Evolutionary conservation across 2,888 invertebrate species (phyloP).

Genomic region (Synergus gifuensis): DNA sequence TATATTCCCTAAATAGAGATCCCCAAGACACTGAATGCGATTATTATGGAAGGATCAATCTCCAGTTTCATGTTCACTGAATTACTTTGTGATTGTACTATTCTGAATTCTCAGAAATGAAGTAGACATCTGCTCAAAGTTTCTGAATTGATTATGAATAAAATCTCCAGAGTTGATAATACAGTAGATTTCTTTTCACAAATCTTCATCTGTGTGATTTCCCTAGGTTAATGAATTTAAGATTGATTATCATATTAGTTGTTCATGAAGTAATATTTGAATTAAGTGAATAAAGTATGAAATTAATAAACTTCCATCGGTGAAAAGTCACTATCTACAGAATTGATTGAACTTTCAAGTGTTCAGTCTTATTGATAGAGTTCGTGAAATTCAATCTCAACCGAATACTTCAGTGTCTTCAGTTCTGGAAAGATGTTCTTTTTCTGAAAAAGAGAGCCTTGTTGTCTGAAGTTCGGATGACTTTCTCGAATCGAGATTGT

Average conservation of each 20-base stretch:
- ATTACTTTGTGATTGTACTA: not conserved
- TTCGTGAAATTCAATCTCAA: not conserved
- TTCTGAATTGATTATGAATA: too few species aligned
- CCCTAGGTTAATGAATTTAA: not conserved
- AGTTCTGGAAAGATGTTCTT: not conserved
- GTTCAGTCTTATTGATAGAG: conserved; percentile 10
- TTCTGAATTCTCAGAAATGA: not conserved
- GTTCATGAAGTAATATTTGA: not conserved
- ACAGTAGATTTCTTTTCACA: not conserved
- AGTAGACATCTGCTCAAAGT: too few species aligned
- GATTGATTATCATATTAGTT: not conserved
- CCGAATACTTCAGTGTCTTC: not conserved
- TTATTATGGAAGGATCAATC: not conserved
- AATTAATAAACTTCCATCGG: not conserved
- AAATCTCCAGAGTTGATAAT: too few species aligned
- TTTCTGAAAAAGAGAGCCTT: not conserved
- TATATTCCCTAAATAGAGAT: not conserved
- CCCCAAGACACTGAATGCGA: not conserved
- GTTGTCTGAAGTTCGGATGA: not conserved
- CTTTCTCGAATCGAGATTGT: not conserved
- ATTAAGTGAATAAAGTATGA: not conserved
- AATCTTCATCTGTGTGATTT: not conserved
- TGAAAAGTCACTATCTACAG: not conserved
- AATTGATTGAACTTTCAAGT: conserved; percentile 18
- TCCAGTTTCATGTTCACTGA: not conserved